phyloP scores from a whole-genome alignment of 2,888 invertebrate genomes.

The Allacma fusca region DNA sequence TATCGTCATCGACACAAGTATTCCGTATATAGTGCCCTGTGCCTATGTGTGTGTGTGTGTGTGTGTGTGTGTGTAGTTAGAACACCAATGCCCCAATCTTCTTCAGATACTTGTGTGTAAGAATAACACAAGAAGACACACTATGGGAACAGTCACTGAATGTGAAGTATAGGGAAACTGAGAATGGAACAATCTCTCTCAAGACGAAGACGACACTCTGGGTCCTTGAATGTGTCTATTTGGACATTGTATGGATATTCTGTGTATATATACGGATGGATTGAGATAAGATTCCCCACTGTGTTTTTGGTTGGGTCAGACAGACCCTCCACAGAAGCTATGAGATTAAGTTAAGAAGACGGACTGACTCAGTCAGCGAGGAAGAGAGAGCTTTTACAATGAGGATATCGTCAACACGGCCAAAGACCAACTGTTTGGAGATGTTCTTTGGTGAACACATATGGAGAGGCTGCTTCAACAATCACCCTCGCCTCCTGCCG shows the following conservation, averaged over 20 bases:
- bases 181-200: conserved; percentile 22
- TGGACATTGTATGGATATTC: conserved; percentile 40
- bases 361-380: conserved; percentile 21
- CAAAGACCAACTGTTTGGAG: conserved; percentile 48
- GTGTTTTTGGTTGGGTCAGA: conserved; percentile 49
- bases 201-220: conserved; percentile 25
- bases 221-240: conserved; percentile 51
- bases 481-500: conserved; percentile 61
- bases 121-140: neutral
- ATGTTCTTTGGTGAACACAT: conserved; percentile 35
- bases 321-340: conserved; percentile 54
- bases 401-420: conserved; percentile 46
- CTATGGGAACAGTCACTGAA: neutral
- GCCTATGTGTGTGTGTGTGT: no score
- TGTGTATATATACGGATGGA: conserved; percentile 29
- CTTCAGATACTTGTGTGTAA: neutral
- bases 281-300: conserved; percentile 53
- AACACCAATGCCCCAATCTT: neutral
- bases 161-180: neutral
- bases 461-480: conserved; percentile 45
- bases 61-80: no score
- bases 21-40: neutral
- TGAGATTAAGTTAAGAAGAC: conserved; percentile 40
- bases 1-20: conserved; percentile 8
- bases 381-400: conserved; percentile 35